phyloP scores from a whole-genome alignment of 2,888 invertebrate species.

The Tanytarsus gracilentus region DNA sequence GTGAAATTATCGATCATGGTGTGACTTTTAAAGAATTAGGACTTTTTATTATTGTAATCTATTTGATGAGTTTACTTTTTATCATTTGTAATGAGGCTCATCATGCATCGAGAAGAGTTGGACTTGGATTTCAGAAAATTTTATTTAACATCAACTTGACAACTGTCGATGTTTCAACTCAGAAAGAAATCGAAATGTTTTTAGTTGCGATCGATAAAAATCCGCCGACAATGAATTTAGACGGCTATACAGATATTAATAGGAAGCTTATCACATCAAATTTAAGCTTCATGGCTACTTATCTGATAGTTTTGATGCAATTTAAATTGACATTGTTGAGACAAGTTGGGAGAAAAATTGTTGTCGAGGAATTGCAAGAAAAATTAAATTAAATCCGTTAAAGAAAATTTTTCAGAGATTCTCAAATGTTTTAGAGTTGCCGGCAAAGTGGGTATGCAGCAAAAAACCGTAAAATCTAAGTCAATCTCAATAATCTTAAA shows the following conservation, averaged over 20 bases:
- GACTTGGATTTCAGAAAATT: conserved; percentile 53
- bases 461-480: too few species aligned
- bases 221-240: conserved; percentile 66
- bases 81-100: conserved; percentile 68
- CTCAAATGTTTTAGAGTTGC: too few species aligned
- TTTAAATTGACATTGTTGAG: conserved; percentile 57
- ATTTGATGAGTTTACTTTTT: conserved; percentile 60
- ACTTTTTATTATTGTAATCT: conserved; percentile 59
- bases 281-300: conserved; percentile 62
- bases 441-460: too few species aligned
- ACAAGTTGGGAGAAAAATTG: conserved; percentile 46
- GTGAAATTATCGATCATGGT: conserved; percentile 63
- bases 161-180: conserved; percentile 54
- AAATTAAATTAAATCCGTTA: too few species aligned
- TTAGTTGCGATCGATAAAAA: conserved; percentile 63
- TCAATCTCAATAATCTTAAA: too few species aligned
- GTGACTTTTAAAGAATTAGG: conserved; percentile 63
- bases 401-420: too few species aligned
- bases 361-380: too few species aligned
- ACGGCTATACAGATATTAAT: conserved; percentile 64
- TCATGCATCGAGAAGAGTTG: conserved; percentile 46
- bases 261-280: conserved; percentile 59
- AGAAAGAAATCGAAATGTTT: conserved; percentile 65
- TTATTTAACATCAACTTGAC: conserved; percentile 58
- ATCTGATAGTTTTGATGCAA: conserved; percentile 62